phyloP scores from a whole-genome alignment of 2,797 vertebrate genomes.

The Scolopax bukidnonensis region DNA sequence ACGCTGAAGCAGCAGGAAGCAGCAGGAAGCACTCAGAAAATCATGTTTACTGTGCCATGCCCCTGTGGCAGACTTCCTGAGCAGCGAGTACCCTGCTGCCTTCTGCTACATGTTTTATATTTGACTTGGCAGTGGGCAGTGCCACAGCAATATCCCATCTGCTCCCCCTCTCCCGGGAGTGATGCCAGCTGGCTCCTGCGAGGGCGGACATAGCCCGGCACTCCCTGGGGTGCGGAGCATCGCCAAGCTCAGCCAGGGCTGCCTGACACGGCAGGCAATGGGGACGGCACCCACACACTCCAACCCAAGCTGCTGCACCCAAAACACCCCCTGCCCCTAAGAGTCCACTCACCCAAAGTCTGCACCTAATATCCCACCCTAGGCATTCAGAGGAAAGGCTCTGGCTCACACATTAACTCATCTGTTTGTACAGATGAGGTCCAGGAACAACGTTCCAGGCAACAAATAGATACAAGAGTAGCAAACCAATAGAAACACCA shows the following conservation, averaged over 20 bases:
- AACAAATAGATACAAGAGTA: fast-evolving
- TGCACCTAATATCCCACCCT: background rate
- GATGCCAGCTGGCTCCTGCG: slow-evolving; percentile 13
- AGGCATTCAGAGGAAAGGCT: background rate
- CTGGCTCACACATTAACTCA: background rate
- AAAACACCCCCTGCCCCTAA: fast-evolving
- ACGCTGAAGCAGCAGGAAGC: background rate
- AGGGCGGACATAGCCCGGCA: background rate
- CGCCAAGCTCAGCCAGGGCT: background rate
- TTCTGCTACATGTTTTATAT: slow-evolving; percentile 68
- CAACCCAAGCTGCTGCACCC: background rate
- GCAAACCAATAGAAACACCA: background rate
- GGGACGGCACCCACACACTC: background rate
- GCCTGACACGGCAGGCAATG: fast-evolving
- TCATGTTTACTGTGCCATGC: slow-evolving; percentile 53
- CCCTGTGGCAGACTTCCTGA: slow-evolving; percentile 64
- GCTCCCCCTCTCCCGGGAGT: slow-evolving; percentile 32
- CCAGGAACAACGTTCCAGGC: background rate
- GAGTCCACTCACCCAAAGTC: background rate
- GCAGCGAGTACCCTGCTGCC: slow-evolving; percentile 53
- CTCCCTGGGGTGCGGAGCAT: background rate
- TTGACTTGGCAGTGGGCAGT: slow-evolving; percentile 70
- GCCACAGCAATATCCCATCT: slow-evolving; percentile 65
- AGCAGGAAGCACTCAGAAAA: slow-evolving; percentile 22
- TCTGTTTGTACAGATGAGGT: background rate